These are phyloP conservation scores for Hirtodrosophila alboralis DNA, from an alignment of 2,888 invertebrate genomes.

Conservation along the genomic window DNA sequence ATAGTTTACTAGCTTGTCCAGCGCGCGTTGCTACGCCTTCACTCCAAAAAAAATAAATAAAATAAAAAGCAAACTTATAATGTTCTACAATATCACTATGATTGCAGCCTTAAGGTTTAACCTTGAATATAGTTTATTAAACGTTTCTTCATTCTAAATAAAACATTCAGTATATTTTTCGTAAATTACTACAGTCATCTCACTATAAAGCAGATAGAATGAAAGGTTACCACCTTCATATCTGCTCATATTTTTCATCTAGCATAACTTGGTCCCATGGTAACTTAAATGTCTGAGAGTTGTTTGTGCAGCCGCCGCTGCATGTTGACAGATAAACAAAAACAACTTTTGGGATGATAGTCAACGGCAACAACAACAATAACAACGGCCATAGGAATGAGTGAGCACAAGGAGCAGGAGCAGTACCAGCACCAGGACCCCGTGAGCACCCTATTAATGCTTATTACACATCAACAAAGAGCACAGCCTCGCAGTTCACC, in stretches of 20 bases:
- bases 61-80: too few relatives aligned
- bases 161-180: too few relatives aligned
- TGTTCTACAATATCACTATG: too few relatives aligned
- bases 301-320: slow-evolving; percentile 58
- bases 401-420: not conserved
- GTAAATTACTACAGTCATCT: too few relatives aligned
- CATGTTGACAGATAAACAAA: slow-evolving; percentile 80
- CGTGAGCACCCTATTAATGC: slow-evolving; percentile 73
- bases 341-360: slow-evolving; percentile 73
- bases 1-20: too few relatives aligned
- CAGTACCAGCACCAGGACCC: slow-evolving; percentile 23
- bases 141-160: too few relatives aligned
- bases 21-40: too few relatives aligned
- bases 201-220: too few relatives aligned
- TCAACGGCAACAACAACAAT: slow-evolving; percentile 35
- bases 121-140: too few relatives aligned
- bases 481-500: slow-evolving; percentile 19
- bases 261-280: slow-evolving; percentile 33
- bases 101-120: too few relatives aligned
- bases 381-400: slow-evolving; percentile 33
- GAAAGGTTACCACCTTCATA: not conserved
- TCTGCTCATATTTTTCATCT: not conserved
- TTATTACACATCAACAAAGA: slow-evolving; percentile 73
- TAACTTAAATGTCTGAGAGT: slow-evolving; percentile 33
- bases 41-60: too few relatives aligned